These are phyloP conservation scores for Tethea ocularis DNA, from an alignment of 2,888 invertebrate genomes.

Conservation along the genomic window DNA sequence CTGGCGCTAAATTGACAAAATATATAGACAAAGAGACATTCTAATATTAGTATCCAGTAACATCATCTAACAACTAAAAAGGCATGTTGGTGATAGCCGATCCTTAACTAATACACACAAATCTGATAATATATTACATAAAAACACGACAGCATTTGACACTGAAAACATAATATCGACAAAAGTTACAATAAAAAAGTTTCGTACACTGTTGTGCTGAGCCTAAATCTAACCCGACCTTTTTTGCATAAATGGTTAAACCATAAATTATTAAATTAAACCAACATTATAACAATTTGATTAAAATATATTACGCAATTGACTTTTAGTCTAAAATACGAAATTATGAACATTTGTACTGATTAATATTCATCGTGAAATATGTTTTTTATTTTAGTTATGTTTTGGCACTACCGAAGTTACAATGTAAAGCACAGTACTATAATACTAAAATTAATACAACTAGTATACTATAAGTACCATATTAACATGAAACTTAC, in stretches of 20 bases:
- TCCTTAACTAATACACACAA: conserved; percentile 5
- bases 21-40: background rate
- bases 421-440: background rate
- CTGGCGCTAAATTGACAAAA: too few species aligned
- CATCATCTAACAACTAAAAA: conserved; percentile 6
- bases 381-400: background rate
- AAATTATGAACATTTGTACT: background rate
- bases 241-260: background rate
- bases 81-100: conserved; percentile 10
- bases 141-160: conserved; percentile 2
- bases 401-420: conserved; percentile 7
- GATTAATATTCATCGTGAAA: background rate
- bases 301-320: background rate
- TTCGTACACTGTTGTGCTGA: too few species aligned
- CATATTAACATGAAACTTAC: background rate
- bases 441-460: background rate
- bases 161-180: background rate
- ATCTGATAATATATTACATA: background rate
- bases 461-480: background rate
- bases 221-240: too few species aligned
- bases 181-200: too few species aligned
- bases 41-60: background rate
- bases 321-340: background rate
- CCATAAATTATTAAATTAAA: background rate
- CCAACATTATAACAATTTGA: background rate